Evolutionary conservation across 2,797 vertebrate species (phyloP).

Genomic region (Nothura maculosa): DNA sequence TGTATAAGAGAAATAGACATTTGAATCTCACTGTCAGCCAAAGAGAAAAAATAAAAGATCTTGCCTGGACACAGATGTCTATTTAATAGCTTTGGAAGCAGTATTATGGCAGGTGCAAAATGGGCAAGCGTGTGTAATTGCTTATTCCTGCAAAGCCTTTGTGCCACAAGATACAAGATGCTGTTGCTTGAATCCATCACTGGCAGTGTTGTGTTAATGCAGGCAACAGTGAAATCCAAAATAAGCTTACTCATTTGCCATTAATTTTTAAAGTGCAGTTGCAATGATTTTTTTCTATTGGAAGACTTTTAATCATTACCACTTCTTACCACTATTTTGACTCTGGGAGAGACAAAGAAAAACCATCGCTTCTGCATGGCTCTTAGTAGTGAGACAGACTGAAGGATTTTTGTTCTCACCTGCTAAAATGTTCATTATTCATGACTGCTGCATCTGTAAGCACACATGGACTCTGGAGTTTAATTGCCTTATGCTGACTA

Average conservation of each 20-base stretch:
- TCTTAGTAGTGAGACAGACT: not conserved
- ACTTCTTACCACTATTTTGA: not conserved
- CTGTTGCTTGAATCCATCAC: not conserved
- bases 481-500: not conserved
- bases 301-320: not conserved
- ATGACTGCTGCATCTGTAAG: not conserved
- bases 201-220: fast-evolving
- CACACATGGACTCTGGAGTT: not conserved
- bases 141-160: constrained; percentile 28
- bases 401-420: not conserved
- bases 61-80: constrained; percentile 15
- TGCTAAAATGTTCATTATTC: not conserved
- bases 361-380: not conserved
- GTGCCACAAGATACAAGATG: not conserved
- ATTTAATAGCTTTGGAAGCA: constrained; percentile 61
- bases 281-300: not conserved
- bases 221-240: not conserved
- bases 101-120: constrained; percentile 20
- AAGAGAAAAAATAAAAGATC: not conserved
- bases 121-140: constrained; percentile 3
- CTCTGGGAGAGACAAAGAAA: not conserved
- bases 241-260: not conserved
- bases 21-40: not conserved
- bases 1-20: not conserved
- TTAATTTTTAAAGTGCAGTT: not conserved